Base-by-base conservation (phyloP, 2,888 invertebrate species). In the Chrysotoxum bicinctum region DNA sequence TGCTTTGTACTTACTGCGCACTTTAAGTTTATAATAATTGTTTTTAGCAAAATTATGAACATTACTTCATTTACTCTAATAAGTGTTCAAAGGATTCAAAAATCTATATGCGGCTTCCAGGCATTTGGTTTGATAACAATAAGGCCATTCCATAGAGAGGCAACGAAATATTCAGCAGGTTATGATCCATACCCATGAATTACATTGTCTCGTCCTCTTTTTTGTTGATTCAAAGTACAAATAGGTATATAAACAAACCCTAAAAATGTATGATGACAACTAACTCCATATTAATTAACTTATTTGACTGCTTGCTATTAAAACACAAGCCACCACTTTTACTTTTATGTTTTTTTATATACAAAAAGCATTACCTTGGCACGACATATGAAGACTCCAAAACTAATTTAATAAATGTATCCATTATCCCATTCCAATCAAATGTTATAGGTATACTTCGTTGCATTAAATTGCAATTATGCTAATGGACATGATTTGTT, bases 331-430 rank as follows among this genome's bases (percentile, higher is more conserved):
- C 21, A 37, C 3, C 2, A 21, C 37, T 58, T 37, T 58, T 37
- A 37, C 21, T 58, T 58, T 58, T 35, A 56, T 56, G 30, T n/a
- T n/a, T n/a, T n/a, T n/a, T n/a, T n/a, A n/a, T n/a, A n/a, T 32
- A 10, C 16, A 32, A 32, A 56, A 32, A 16, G 16, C 54, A 56
- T 56, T 56, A 58, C n/a, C n/a, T n/a, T n/a, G n/a, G n/a, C n/a
- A n/a, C n/a, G n/a, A n/a, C n/a, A n/a, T n/a, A n/a, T n/a, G n/a
- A n/a, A n/a, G n/a, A n/a, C n/a, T n/a, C n/a, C n/a, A n/a, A n/a
- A 35, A 58, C 56, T 21, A 19, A 21, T 58, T 50, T 48, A 23
- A 14, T 7, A 21, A 10, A 21, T 45, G 19, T 45, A 7, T 45
- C 48, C 21, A 43, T 19, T 26, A 26, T 26, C 14, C n/a, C 14